phyloP scores from a whole-genome alignment of 2,113 vertebrate species.

The Grus americana region DNA sequence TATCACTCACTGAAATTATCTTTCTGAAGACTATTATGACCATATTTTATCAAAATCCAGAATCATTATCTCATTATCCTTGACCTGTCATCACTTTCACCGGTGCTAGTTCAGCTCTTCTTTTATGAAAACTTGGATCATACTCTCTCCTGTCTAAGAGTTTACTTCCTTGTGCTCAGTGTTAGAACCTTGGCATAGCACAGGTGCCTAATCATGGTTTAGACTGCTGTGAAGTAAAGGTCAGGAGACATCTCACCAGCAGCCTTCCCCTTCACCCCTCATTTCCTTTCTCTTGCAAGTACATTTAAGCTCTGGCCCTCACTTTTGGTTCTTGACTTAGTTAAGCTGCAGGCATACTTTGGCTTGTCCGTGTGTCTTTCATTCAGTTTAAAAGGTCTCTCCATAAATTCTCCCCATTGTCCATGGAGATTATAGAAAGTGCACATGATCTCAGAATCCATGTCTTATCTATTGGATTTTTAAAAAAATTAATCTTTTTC shows the following conservation, averaged over 20 bases:
- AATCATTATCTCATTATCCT: background rate
- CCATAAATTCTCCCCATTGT: background rate
- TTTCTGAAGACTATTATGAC: background rate
- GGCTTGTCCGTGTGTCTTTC: background rate
- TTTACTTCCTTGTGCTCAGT: background rate
- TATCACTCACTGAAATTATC: background rate
- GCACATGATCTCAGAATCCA: background rate
- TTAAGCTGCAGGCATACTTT: background rate
- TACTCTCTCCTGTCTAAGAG: background rate
- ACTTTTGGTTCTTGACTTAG: background rate
- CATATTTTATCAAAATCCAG: background rate
- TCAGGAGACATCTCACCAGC: background rate
- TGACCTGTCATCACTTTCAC: background rate
- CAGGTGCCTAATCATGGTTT: background rate
- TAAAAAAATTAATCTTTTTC: background rate
- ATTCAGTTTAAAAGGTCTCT: background rate
- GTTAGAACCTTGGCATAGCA: background rate
- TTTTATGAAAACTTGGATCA: background rate
- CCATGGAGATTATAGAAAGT: background rate
- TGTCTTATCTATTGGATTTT: background rate
- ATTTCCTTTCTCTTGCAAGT: background rate
- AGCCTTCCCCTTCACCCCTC: fast-evolving
- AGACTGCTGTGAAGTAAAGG: background rate
- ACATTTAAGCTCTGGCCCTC: background rate
- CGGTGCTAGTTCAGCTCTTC: background rate